Evolutionary conservation across 2,113 vertebrate species (phyloP).

Genomic region (Condylura cristata): DNA sequence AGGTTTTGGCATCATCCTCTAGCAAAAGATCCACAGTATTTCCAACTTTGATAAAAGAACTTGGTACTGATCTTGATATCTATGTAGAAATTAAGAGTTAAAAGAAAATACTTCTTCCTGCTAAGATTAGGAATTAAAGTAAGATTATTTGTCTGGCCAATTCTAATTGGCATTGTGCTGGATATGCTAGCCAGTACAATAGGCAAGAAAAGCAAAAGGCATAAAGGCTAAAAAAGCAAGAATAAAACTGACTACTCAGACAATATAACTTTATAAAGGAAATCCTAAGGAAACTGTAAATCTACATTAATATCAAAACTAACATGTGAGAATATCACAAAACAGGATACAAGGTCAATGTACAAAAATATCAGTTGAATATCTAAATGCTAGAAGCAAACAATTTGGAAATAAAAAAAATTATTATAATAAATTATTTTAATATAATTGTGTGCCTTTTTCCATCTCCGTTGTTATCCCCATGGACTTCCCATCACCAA

Average conservation of each 20-base stretch:
- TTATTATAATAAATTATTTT: no score
- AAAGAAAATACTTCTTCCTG: background rate
- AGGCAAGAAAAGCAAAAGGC: background rate
- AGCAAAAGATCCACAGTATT: background rate
- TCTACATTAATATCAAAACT: background rate
- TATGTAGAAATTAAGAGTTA: background rate
- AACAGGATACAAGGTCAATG: background rate
- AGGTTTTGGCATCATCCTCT: background rate
- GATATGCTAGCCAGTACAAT: background rate
- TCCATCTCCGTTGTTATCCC: no score
- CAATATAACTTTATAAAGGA: background rate
- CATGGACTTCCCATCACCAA: no score
- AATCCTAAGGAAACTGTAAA: background rate
- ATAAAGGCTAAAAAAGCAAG: background rate
- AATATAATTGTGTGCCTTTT: no score
- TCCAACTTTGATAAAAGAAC: background rate
- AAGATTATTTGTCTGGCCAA: background rate
- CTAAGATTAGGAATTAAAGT: background rate
- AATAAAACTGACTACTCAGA: background rate
- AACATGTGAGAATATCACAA: background rate
- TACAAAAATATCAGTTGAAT: background rate
- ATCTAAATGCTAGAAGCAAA: background rate
- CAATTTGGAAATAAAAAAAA: background rate
- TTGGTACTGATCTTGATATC: background rate
- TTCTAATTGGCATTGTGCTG: background rate